phyloP scores from a whole-genome alignment of 35 echinoderm and acorn worm genomes.

The Patiria miniata region DNA sequence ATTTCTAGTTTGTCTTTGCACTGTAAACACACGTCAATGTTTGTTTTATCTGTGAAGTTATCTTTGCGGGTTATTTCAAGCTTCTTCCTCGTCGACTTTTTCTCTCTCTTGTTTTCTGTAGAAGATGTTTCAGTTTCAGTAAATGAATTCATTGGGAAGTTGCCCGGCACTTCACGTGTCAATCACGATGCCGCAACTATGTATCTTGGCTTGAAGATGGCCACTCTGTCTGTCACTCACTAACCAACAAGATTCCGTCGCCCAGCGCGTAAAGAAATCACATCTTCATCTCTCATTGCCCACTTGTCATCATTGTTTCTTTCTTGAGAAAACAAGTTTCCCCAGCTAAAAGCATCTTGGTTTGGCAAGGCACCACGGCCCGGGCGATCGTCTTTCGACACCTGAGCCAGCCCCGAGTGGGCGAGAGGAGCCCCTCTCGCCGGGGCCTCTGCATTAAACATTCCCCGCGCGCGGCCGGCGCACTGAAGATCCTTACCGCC shows the following conservation, averaged over 20 bases:
- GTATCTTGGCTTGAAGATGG: constrained; percentile 22
- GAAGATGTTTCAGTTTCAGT: too few species aligned
- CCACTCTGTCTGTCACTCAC: neutral
- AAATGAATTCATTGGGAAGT: neutral
- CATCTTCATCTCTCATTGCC: constrained; percentile 12
- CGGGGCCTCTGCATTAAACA: neutral
- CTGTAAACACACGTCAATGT: too few species aligned
- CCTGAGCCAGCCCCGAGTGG: neutral
- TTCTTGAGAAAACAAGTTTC: constrained; percentile 34
- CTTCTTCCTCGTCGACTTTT: too few species aligned
- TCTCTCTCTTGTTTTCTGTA: too few species aligned
- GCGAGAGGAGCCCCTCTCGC: neutral
- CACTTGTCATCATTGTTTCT: constrained; percentile 33
- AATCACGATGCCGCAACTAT: neutral
- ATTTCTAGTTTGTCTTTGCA: too few species aligned
- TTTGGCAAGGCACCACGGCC: neutral
- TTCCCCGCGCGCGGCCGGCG: neutral
- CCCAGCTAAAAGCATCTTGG: constrained; percentile 21
- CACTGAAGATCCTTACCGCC: neutral
- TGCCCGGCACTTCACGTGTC: constrained; percentile 3
- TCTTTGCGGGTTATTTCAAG: too few species aligned
- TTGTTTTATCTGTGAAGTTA: too few species aligned
- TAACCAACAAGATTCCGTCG: neutral
- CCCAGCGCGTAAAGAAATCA: constrained; percentile 3
- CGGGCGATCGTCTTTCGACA: constrained; percentile 14